Evolutionary conservation across 2,113 vertebrate genomes (phyloP).

Genomic region (Xiphophorus couchianus): DNA sequence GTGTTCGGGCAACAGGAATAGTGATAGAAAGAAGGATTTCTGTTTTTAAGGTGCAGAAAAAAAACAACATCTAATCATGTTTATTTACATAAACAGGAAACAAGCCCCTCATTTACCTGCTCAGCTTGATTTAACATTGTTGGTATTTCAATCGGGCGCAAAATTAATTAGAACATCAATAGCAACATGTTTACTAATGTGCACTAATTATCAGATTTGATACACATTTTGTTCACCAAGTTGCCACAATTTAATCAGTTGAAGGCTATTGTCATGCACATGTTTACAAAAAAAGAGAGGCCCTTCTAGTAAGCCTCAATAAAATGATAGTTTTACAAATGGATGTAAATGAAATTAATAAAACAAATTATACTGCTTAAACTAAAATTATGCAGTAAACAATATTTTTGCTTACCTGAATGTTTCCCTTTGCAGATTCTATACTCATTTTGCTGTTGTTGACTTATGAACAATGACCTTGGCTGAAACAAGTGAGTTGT

Average conservation of each 20-base stretch:
- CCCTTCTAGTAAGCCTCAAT: neutral
- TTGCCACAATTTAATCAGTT: neutral
- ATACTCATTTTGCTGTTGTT: neutral
- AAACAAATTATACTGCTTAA: no score
- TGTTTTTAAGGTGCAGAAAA: neutral
- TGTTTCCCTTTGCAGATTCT: no score
- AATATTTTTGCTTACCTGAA: no score
- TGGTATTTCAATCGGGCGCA: neutral
- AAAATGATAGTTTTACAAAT: neutral
- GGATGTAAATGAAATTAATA: no score
- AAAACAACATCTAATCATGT: no score
- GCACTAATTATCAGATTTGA: neutral
- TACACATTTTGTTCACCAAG: constrained; percentile 1
- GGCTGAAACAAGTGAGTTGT: neutral
- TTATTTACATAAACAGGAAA: neutral
- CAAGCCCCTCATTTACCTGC: neutral
- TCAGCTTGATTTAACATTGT: neutral
- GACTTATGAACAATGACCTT: neutral
- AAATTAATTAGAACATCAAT: constrained; percentile 37
- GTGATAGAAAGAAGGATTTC: neutral
- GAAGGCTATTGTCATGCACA: neutral
- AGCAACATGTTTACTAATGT: constrained; percentile 6
- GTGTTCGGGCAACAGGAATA: neutral
- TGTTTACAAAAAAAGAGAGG: neutral
- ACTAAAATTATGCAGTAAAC: no score